Percentiles rank a stretch among this genome's conserved stretches.
phyloP scores from a whole-genome alignment of 1,140 invertebrate species.

The Periplaneta americana region DNA sequence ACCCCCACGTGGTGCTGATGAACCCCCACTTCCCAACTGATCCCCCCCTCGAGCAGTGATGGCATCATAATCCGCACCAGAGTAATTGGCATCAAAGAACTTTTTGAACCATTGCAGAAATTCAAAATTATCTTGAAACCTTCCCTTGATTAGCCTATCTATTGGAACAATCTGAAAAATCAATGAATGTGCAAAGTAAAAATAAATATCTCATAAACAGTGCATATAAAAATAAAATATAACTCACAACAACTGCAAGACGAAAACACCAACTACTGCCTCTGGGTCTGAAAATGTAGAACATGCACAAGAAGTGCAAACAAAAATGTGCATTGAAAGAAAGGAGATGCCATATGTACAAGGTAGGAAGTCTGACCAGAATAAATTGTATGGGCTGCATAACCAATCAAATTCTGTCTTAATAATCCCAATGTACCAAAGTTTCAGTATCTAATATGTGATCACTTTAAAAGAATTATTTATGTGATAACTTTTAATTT shows the following conservation, averaged over 20 bases:
- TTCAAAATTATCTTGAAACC: constrained; percentile 98
- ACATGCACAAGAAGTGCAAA: neutral
- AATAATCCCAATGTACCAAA: too few relatives aligned
- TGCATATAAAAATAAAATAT: neutral
- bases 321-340: too few relatives aligned
- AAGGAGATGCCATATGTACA: too few relatives aligned
- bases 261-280: neutral
- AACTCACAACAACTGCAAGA: constrained; percentile 22
- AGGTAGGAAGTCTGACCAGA: too few relatives aligned
- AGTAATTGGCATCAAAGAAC: constrained; percentile 98
- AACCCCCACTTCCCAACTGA: constrained; percentile 62
- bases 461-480: too few relatives aligned
- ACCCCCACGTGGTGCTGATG: constrained; percentile 47
- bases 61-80: constrained; percentile 88
- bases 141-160: constrained; percentile 87
- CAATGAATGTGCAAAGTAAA: constrained; percentile 19
- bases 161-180: constrained; percentile 74
- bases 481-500: too few relatives aligned
- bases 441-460: too few relatives aligned
- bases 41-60: constrained; percentile 77
- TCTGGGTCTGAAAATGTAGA: neutral
- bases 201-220: constrained; percentile 12
- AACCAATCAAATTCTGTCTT: too few relatives aligned
- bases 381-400: too few relatives aligned
- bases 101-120: constrained; percentile 99